Percentiles rank a stretch among this genome's conserved stretches.
These are phyloP conservation scores for Andrena marginata DNA, from an alignment of 2,888 invertebrate genomes.

Conservation along the genomic window DNA sequence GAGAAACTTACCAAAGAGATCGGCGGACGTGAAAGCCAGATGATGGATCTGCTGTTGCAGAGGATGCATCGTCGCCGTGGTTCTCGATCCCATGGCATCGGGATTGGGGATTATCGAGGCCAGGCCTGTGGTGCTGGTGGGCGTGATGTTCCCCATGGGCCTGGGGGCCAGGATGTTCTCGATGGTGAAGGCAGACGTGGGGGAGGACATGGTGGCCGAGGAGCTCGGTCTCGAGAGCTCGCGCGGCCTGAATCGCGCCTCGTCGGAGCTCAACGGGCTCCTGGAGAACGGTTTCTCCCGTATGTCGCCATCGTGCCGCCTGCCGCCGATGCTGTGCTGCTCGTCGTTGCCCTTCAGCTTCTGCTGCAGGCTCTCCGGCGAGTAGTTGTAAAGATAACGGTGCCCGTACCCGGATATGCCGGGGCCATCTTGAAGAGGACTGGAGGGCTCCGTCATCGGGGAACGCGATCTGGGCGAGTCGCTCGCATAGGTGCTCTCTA, in stretches of 20 bases:
- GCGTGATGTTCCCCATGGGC: conserved; percentile 85
- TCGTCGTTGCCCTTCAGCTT: conserved; percentile 67
- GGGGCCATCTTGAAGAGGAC: conserved; percentile 79
- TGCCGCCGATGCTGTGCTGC: conserved; percentile 57
- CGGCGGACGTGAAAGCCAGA: conserved; percentile 87
- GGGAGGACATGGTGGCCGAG: conserved; percentile 86
- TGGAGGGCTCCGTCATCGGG: conserved; percentile 83
- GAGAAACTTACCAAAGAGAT: conserved; percentile 91
- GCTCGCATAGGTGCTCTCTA: conserved; percentile 82
- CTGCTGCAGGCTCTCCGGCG: conserved; percentile 76
- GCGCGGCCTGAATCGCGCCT: conserved; percentile 70
- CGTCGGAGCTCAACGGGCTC: conserved; percentile 72
- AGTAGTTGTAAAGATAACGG: conserved; percentile 78
- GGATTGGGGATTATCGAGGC: conserved; percentile 67
- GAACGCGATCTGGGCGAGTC: conserved; percentile 83
- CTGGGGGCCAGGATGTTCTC: conserved; percentile 94
- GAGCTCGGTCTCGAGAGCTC: conserved; percentile 81
- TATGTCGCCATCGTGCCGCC: conserved; percentile 67
- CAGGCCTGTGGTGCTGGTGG: conserved; percentile 76
- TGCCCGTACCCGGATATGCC: conserved; percentile 76
- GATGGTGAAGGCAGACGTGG: conserved; percentile 92
- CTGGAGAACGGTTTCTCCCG: conserved; percentile 72
- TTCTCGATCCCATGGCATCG: conserved; percentile 75
- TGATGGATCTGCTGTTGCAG: conserved; percentile 84
- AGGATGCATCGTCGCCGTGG: conserved; percentile 77